Conservation (phyloP, 2,888 invertebrate species). For the Anodontia alba region DNA sequence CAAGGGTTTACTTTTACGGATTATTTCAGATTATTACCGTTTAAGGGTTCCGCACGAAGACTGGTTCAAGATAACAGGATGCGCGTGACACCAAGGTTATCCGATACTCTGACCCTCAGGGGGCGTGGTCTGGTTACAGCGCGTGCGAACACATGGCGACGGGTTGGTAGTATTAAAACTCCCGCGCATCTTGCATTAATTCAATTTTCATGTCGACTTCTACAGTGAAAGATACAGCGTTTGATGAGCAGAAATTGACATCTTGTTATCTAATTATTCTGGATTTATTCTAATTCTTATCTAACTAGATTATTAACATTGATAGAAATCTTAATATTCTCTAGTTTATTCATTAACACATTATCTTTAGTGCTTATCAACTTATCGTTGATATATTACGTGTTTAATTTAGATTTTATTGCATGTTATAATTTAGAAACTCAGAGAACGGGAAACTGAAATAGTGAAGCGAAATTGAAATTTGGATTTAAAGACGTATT, state of each 20-base stretch:
- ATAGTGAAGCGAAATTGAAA: too few species aligned
- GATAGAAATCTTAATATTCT: slow-evolving; percentile 13
- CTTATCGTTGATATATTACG: slow-evolving; percentile 3
- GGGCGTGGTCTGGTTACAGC: slow-evolving; percentile 45
- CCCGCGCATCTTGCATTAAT: slow-evolving; percentile 51
- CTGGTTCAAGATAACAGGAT: slow-evolving; percentile 37
- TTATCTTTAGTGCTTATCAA: neutral
- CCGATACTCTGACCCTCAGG: slow-evolving; percentile 26
- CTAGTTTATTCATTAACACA: slow-evolving; percentile 11
- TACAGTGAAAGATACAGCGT: slow-evolving; percentile 3
- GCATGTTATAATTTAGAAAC: slow-evolving; percentile 1
- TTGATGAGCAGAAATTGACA: slow-evolving; percentile 1
- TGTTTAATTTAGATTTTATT: slow-evolving; percentile 9
- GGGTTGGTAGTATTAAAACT: slow-evolving; percentile 26
- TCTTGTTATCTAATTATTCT: slow-evolving; percentile 49
- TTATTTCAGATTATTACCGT: slow-evolving; percentile 2
- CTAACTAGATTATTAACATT: slow-evolving; percentile 16
- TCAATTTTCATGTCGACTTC: slow-evolving; percentile 65
- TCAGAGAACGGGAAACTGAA: too few species aligned
- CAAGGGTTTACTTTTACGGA: neutral
- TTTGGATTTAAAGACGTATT: too few species aligned
- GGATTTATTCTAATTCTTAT: slow-evolving; percentile 45
- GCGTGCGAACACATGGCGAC: slow-evolving; percentile 50
- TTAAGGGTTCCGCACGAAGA: neutral
- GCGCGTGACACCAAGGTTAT: slow-evolving; percentile 40